Conservation (phyloP, 2,113 vertebrate species). For the Gymnogyps californianus region DNA sequence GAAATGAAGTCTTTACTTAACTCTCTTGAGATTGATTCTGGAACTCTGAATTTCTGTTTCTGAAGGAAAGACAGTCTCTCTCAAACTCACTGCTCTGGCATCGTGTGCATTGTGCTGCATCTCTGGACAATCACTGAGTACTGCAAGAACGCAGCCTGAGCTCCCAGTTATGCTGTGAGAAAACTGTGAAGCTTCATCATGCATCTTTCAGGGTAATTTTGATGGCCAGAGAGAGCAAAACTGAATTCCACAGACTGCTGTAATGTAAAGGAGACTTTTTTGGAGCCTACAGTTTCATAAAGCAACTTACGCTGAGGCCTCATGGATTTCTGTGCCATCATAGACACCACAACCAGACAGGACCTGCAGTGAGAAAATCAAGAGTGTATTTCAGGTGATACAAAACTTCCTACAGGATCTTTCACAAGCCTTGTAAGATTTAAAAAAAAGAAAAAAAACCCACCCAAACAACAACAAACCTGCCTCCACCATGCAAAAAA, state of each 20-base stretch:
- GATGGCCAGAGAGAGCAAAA: not conserved
- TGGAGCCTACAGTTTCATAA: not conserved
- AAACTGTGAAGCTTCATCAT: not conserved
- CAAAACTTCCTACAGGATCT: not conserved
- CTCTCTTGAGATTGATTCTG: not conserved
- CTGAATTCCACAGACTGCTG: not conserved
- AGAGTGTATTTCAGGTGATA: not conserved
- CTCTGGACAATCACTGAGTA: not conserved
- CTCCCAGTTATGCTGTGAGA: not conserved
- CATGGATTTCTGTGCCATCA: constrained; percentile 87
- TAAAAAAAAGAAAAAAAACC: not conserved
- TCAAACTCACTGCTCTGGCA: not conserved
- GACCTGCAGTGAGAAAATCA: constrained; percentile 68
- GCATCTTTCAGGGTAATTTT: not conserved
- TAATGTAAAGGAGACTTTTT: not conserved
- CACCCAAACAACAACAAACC: not conserved
- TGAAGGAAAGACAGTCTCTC: not conserved
- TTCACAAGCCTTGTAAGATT: not conserved
- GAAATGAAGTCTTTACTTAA: not conserved
- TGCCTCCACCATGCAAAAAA: not conserved
- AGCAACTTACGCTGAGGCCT: constrained; percentile 85
- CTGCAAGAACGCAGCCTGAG: not conserved
- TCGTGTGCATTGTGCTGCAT: fast-evolving
- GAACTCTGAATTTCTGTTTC: not conserved
- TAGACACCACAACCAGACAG: constrained; percentile 87